A percentile compares a stretch with the other conserved stretches of the same genome.
Conservation (phyloP, 2,113 vertebrate species). For the Pelecanoides urinatrix region DNA sequence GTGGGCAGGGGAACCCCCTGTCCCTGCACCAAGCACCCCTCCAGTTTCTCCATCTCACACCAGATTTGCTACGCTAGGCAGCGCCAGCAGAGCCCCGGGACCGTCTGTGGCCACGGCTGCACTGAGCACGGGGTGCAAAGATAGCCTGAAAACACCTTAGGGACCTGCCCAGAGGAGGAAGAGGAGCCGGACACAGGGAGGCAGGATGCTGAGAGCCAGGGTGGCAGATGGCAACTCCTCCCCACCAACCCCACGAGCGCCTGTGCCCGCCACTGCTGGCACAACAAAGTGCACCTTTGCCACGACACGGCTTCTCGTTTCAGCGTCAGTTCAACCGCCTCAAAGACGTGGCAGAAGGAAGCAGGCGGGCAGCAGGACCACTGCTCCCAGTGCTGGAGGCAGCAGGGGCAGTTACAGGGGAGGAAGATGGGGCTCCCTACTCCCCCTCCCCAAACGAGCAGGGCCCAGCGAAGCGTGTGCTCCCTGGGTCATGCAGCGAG, state of each 20-base stretch:
- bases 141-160: background rate
- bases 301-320: accelerated
- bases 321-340: background rate
- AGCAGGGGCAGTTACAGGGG: background rate
- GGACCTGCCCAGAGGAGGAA: background rate
- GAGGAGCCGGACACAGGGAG: background rate
- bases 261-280: accelerated
- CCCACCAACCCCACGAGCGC: accelerated
- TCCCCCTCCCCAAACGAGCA: background rate
- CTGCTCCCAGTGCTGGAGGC: background rate
- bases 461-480: accelerated
- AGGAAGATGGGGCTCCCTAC: background rate
- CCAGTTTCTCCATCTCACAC: background rate
- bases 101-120: accelerated
- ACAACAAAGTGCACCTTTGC: background rate
- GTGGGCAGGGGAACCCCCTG: background rate
- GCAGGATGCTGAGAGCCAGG: background rate
- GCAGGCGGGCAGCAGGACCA: background rate
- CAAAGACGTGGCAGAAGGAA: background rate
- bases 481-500: background rate
- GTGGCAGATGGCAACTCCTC: background rate
- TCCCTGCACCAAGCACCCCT: background rate
- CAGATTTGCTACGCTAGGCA: background rate
- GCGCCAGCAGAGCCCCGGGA: accelerated
- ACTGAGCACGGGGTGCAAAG: accelerated